Evolutionary conservation across 1,140 invertebrate species (phyloP), one percentile per base, ranked within the genome.

Genomic region (Tetramorium parvispinum): DNA sequence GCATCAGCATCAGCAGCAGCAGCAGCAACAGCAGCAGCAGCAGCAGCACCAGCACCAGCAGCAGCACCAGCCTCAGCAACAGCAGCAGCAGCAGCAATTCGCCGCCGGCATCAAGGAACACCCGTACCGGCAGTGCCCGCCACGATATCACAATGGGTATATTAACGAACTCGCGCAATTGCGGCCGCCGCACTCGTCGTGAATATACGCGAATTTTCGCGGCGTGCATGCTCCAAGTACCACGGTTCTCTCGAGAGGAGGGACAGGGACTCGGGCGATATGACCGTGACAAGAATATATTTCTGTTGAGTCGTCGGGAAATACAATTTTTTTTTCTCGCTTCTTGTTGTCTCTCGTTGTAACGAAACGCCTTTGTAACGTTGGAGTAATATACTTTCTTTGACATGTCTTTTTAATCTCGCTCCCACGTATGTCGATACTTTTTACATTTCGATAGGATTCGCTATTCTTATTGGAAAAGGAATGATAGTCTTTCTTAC

Each of bases 131-230:
- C 94, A 95, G 90, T 93, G 93, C 89, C 89, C 93, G 75, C 91
- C 93, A 87, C 93, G 94, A 90, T 94, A 92, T 91, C 94, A 94
- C 91, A 94, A 94, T 90, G 93, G 94, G 94, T 94, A 91, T 86
- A 91, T 40, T 68, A 89, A 85, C 68, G 55, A 87, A 68, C 27
- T 6, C 53, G 32, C 18, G 63, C 63, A 46, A 51, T 49, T 71
- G 24, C 43, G 43, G 21, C 68, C 68, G 21, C 43, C 13, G 43
- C 43, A 43, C 6, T 43, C 16, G 32, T 65, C 32, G 40, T 49
- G 40, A 46, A 68, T 68, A 49, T 24, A 68, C 65, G 65, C 65
- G 65, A 66, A 49, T 68, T 68, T 24, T 68, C 43, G 1, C 13
- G 13, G 43, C 40, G 65, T 27, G 40, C n/a, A 40, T 40, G 10